Evolutionary conservation across 2,113 vertebrate species (phyloP), one percentile per base, ranked within the genome.

Genomic region (Oncorhynchus kisutch): DNA sequence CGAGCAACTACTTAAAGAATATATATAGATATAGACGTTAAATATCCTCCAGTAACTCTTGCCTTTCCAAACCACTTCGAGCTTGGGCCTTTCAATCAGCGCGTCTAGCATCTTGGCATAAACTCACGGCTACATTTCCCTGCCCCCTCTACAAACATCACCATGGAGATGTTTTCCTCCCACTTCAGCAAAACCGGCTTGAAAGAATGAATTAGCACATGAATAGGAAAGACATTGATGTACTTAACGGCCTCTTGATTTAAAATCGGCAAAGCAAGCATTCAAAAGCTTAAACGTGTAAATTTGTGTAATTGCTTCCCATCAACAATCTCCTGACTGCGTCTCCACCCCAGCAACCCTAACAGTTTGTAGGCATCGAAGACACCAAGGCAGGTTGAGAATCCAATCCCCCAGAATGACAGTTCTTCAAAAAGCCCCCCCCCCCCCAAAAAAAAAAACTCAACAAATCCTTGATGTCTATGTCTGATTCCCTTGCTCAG

Each of bases 31-130:
- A 22, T 11, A 60, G 5, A 60, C 4, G n/a, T 60, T n/a, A 60
- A 60, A n/a, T 11, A 14, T 60, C 2, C 57, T 22, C n/a, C 20
- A 60, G 12, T 20, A 60, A n/a, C 57, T 7, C 6, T 34, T 34
- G 20, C 57, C n/a, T 6, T 20, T 71, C 49, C 14, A 62, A 48
- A 68, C 24, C 27, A 72, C 78, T 70, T 64, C 16, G 29, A 68
- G 64, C 71, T 74, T 18, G 34, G 64, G 71, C 81, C 59, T 78
- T 81, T 85, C 72, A 67, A 76, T 77, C 65, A 74, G 65, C n/a
- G 72, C 68, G 74, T 67, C 81, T 83, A 78, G 71, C 73, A 72
- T 76, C 76, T 75, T 45, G 68, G 71, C 75, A 71, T 72, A 70
- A 83, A 77, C 39, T 22, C 5, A 22, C n/a, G 5, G n/a, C 7